Conservation (phyloP, 1,140 invertebrate species). For the Patella vulgata region DNA sequence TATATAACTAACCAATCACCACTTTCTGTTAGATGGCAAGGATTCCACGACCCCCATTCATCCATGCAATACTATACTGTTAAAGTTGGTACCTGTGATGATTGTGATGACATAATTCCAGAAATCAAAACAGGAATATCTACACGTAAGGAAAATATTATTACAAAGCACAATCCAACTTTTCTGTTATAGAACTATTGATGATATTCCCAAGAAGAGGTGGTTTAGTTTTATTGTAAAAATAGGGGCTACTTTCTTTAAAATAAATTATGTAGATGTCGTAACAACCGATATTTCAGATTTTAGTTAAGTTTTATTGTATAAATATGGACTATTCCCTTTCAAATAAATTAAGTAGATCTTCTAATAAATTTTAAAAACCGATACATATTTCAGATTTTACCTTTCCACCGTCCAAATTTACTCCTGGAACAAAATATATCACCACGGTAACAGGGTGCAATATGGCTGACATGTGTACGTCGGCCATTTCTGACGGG, state of each 20-base stretch:
- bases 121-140: slow-evolving; percentile 24
- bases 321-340: too few relatives aligned
- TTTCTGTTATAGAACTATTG: too few relatives aligned
- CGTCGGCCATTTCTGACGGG: slow-evolving; percentile 38
- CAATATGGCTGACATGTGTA: slow-evolving; percentile 38
- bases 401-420: slow-evolving; percentile 15
- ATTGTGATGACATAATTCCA: slow-evolving; percentile 32
- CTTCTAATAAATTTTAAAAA: too few relatives aligned
- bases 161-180: too few relatives aligned
- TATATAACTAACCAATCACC: slow-evolving; percentile 12
- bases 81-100: slow-evolving; percentile 33
- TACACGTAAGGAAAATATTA: slow-evolving; percentile 12
- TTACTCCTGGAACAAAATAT: slow-evolving; percentile 39
- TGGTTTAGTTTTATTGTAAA: too few relatives aligned
- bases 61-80: slow-evolving; percentile 24
- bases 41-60: slow-evolving; percentile 32
- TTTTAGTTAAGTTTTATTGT: too few relatives aligned
- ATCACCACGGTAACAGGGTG: slow-evolving; percentile 45
- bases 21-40: slow-evolving; percentile 26
- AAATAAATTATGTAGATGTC: not conserved
- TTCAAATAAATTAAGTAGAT: too few relatives aligned
- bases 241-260: not conserved
- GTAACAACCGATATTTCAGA: not conserved
- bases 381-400: slow-evolving; percentile 22
- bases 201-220: too few relatives aligned